Evolutionary conservation across 2,113 vertebrate genomes (phyloP), one percentile per base, ranked within the genome.

Genomic region (Mastomys natalensis): DNA sequence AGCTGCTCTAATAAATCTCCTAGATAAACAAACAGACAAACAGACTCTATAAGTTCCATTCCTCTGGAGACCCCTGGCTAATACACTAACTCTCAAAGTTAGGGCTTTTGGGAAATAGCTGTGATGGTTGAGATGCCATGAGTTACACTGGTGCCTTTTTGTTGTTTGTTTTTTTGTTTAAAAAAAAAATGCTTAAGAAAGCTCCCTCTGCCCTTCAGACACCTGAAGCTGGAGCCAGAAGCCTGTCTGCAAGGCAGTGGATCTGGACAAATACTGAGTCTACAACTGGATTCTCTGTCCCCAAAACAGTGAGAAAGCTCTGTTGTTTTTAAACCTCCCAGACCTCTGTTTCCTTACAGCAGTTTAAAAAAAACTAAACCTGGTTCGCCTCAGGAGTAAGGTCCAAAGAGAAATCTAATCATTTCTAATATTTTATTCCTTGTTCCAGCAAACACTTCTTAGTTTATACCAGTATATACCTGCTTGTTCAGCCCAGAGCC

Each of bases 371-470:
- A 19, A 34, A 37, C 55, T 66, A 64, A 87, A 12, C 31, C 77
- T 64, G 62, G 17, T 80, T 91, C 78, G 80, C 80, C 87, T 66
- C 34, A 26, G 58, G 93, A 26, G 16, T 21, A 70, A 81, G 58
- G 11, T 34, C 51, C 88, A 91, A 90, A 80, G n/a, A 92, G 22
- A 85, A 91, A 34, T 87, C 58, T 87, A 8, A 74, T 90, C 89
- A 94, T 77, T 84, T 94, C 48, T 58, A 55, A 60, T 95, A 90
- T n/a, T 26, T 89, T 13, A 64, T 40, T 77, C 1, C 4, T 92
- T 34, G 37, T 26, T n/a, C 24, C 40, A 85, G 70, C 21, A 76
- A 87, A 81, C 5, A 53, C 40, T 81, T 24, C 1, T 34, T 34
- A 80, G 43, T n/a, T 93, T 87, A 8, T 13, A 70, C 45, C n/a